Evolutionary conservation across 2,888 invertebrate genomes (phyloP).

Genomic region (Diarsia dahlii): DNA sequence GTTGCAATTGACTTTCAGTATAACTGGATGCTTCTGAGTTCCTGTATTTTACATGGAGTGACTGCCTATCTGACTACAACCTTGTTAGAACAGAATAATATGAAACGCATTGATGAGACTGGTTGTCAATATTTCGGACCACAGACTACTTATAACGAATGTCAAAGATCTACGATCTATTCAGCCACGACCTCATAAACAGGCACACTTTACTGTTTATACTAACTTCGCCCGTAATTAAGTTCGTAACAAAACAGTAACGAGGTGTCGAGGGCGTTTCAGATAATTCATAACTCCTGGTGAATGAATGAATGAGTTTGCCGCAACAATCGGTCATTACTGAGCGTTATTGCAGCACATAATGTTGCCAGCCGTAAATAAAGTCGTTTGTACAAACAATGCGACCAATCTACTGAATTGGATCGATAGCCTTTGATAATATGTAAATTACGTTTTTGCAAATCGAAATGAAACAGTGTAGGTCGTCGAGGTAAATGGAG

Average conservation of each 20-base stretch:
- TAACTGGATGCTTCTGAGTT: not conserved
- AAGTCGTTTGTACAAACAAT: constrained; percentile 52
- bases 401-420: constrained; percentile 45
- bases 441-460: constrained; percentile 35
- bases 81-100: not conserved
- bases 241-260: constrained; percentile 42
- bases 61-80: not conserved
- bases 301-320: constrained; percentile 12
- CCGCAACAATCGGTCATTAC: constrained; percentile 54
- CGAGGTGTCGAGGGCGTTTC: constrained; percentile 44
- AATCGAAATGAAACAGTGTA: constrained; percentile 26
- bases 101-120: not conserved
- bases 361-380: constrained; percentile 39
- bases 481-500: not conserved
- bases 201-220: constrained; percentile 16
- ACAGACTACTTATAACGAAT: not conserved
- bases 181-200: constrained; percentile 19
- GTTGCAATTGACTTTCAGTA: not conserved
- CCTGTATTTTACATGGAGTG: not conserved
- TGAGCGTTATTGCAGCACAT: constrained; percentile 43
- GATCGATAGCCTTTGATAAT: constrained; percentile 34
- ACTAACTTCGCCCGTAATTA: constrained; percentile 46
- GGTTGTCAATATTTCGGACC: not conserved
- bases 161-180: not conserved
- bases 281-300: constrained; percentile 50